Evolutionary conservation across 2,797 vertebrate genomes (phyloP).

Genomic region (Lepus oiostolus): DNA sequence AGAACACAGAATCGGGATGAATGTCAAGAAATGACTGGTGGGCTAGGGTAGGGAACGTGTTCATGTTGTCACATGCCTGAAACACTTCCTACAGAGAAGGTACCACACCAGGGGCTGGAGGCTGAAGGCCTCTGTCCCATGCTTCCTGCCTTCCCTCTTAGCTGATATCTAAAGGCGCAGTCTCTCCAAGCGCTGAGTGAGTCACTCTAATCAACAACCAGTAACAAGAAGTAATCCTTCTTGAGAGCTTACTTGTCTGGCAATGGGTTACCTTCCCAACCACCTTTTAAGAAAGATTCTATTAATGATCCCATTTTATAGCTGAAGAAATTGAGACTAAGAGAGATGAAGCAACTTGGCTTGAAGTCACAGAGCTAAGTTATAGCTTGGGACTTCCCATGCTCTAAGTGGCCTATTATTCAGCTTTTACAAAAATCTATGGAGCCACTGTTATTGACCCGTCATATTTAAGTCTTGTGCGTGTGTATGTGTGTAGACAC

Average conservation of each 20-base stretch:
- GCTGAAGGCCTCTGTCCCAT: background rate
- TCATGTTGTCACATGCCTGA: background rate
- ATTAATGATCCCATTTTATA: constrained; percentile 10
- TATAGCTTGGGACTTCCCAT: background rate
- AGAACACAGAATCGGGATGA: background rate
- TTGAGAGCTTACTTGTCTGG: background rate
- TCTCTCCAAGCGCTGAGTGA: background rate
- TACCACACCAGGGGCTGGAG: background rate
- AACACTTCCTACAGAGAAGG: background rate
- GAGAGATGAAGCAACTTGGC: background rate
- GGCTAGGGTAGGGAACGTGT: background rate
- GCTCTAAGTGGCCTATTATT: background rate
- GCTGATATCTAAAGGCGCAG: background rate
- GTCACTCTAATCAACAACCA: background rate
- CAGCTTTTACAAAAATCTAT: background rate
- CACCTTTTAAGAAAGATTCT: background rate
- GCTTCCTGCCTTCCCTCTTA: background rate
- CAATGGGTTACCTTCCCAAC: background rate
- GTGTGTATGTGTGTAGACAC: background rate
- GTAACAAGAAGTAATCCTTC: background rate
- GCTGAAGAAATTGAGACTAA: constrained; percentile 4
- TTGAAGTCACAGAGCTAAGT: constrained; percentile 6
- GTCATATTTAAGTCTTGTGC: background rate
- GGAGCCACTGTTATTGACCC: background rate
- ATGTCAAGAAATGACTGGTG: no score